Percentiles rank a stretch among this genome's conserved stretches.
Conservation (phyloP, 2,888 invertebrate species). For the Galerucella calmariensis region DNA sequence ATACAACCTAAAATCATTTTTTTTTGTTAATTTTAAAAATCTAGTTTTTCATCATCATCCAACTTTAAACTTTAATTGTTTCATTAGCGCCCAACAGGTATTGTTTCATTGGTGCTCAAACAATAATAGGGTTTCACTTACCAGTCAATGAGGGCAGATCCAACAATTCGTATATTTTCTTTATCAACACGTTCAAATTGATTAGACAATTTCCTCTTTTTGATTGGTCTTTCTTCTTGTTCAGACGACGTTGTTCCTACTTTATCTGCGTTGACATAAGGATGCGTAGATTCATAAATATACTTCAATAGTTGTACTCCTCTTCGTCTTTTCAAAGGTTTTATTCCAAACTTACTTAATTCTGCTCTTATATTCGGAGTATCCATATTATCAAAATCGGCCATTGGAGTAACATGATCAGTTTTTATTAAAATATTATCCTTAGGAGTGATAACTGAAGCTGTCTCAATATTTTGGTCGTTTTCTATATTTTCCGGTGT, state of each 20-base stretch:
- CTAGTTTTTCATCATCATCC: no score
- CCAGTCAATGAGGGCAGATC: conserved; percentile 50
- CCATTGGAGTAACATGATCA: conserved; percentile 69
- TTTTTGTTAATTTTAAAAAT: no score
- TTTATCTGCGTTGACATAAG: conserved; percentile 63
- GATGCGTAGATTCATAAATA: conserved; percentile 77
- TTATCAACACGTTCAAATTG: conserved; percentile 10
- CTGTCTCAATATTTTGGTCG: neutral
- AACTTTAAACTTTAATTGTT: no score
- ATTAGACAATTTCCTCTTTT: conserved; percentile 41
- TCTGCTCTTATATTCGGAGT: conserved; percentile 70
- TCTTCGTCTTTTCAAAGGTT: conserved; percentile 71
- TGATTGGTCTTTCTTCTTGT: conserved; percentile 42
- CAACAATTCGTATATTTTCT: conserved; percentile 49
- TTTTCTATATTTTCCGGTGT: neutral
- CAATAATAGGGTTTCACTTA: no score
- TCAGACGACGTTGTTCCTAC: conserved; percentile 29
- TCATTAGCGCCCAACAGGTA: no score
- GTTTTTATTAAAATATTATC: conserved; percentile 67
- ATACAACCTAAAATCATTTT: no score
- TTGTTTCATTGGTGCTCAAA: no score
- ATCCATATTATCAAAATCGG: conserved; percentile 69
- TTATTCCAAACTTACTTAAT: conserved; percentile 74
- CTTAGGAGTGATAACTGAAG: conserved; percentile 39
- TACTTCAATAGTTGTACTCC: conserved; percentile 74